Evolutionary conservation across 2,797 vertebrate species (phyloP).

Genomic region (Enteromius anoplus): DNA sequence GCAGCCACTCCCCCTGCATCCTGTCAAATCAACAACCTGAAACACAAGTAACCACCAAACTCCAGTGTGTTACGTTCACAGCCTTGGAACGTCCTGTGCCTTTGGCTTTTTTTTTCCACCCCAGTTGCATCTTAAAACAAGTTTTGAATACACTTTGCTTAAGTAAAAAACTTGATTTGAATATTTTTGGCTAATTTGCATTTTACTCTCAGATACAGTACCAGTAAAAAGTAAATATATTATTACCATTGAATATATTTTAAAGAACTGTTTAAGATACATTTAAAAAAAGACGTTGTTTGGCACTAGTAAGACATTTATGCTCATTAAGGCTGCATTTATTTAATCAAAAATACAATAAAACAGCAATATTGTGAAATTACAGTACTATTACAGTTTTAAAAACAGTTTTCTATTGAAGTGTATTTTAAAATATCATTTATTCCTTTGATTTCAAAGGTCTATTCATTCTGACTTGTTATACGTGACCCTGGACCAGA

Average conservation of each 20-base stretch:
- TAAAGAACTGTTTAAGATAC: background rate
- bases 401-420: background rate
- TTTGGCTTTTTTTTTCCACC: background rate
- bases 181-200: background rate
- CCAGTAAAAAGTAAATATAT: background rate
- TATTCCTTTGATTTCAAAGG: background rate
- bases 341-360: background rate
- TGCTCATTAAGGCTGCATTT: background rate
- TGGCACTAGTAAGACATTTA: background rate
- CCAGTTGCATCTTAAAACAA: background rate
- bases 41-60: background rate
- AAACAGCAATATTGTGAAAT: background rate
- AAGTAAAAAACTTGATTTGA: background rate
- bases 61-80: background rate
- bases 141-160: background rate
- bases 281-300: background rate
- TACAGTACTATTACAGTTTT: background rate
- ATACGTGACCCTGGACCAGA: background rate
- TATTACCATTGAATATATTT: background rate
- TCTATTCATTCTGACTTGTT: background rate
- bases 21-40: background rate
- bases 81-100: constrained; percentile 26
- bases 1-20: background rate
- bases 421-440: background rate
- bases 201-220: background rate